Evolutionary conservation across 1,140 invertebrate species (phyloP).

Genomic region (Drepana arcuata): DNA sequence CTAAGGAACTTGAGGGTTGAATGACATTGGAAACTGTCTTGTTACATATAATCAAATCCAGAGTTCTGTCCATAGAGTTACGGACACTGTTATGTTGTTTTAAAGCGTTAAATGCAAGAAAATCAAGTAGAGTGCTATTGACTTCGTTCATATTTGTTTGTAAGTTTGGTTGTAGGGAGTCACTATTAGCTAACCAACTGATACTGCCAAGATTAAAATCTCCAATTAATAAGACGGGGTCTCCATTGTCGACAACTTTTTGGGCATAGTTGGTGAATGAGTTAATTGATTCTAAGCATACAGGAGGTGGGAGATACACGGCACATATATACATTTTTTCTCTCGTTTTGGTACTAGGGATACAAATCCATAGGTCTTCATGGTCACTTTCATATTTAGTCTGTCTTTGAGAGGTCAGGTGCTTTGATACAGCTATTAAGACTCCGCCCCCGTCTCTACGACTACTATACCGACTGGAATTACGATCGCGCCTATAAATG

Average conservation of each 20-base stretch:
- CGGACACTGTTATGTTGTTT: conserved; percentile 6
- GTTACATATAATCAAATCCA: conserved; percentile 11
- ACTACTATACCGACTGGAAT: not conserved
- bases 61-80: conserved; percentile 5
- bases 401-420: not conserved
- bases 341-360: not conserved
- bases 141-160: not conserved
- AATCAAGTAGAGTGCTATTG: not conserved
- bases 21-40: not conserved
- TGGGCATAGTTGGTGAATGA: not conserved
- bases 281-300: not conserved
- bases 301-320: not conserved
- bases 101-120: conserved; percentile 3
- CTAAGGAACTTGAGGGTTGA: not conserved
- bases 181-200: not conserved
- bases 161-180: not conserved
- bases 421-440: not conserved
- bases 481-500: not conserved
- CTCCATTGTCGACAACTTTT: not conserved
- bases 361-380: not conserved
- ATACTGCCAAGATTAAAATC: not conserved
- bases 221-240: not conserved
- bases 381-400: not conserved
- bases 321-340: not conserved
- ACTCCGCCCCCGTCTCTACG: not conserved